Conservation (phyloP, 1,140 invertebrate species). For the Drosophila triauraria region DNA sequence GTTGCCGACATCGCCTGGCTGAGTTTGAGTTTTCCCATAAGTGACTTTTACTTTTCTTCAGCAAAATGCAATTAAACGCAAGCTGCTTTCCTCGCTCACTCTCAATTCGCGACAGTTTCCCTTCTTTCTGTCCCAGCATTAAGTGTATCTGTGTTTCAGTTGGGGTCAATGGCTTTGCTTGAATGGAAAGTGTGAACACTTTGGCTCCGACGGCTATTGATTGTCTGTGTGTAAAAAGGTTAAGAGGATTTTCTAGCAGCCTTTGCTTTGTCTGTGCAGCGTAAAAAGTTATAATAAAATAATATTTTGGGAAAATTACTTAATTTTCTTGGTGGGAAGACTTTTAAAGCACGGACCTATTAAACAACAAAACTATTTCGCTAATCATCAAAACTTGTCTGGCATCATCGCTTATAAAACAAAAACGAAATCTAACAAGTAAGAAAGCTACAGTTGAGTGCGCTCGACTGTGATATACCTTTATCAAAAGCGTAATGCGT, state of each 20-base stretch:
- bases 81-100: constrained; percentile 34
- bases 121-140: constrained; percentile 15
- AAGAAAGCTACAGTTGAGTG: neutral
- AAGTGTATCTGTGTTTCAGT: constrained; percentile 44
- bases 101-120: constrained; percentile 46
- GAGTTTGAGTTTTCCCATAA: constrained; percentile 42
- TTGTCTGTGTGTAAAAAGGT: constrained; percentile 13
- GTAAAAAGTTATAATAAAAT: constrained; percentile 32
- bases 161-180: constrained; percentile 36
- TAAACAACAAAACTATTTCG: constrained; percentile 24
- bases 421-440: constrained; percentile 9
- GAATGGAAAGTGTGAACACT: constrained; percentile 41
- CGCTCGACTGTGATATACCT: neutral
- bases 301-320: constrained; percentile 24
- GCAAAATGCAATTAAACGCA: constrained; percentile 72
- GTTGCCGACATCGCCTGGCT: constrained; percentile 33
- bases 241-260: constrained; percentile 32
- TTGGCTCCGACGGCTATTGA: constrained; percentile 28
- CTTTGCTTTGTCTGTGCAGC: neutral
- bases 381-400: constrained; percentile 29
- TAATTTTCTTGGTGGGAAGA: constrained; percentile 1
- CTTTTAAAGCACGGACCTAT: constrained; percentile 1
- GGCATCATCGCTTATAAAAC: constrained; percentile 1
- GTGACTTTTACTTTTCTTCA: constrained; percentile 65
- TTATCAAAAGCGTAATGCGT: no score